These are phyloP conservation scores for Trichogramma evanescens DNA, from an alignment of 2,888 invertebrate genomes.

Conservation along the genomic window DNA sequence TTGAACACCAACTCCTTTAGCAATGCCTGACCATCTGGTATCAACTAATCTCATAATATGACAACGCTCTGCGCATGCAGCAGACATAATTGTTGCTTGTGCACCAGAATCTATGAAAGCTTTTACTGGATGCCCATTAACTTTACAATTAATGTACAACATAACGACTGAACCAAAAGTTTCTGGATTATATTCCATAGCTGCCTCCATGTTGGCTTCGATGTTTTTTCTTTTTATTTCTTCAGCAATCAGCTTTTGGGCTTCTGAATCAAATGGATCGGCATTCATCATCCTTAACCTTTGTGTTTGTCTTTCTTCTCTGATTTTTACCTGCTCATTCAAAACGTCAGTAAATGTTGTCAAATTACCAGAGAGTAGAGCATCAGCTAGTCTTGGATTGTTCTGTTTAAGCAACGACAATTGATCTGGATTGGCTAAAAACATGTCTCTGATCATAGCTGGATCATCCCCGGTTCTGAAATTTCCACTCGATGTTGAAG, in stretches of 20 bases:
- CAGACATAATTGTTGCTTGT: constrained; percentile 97
- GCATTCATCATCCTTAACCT: constrained; percentile 82
- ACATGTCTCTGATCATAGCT: constrained; percentile 75
- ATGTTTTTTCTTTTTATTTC: constrained; percentile 94
- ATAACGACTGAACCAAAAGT: constrained; percentile 96
- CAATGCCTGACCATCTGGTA: constrained; percentile 88
- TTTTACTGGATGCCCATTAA: constrained; percentile 93
- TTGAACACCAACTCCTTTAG: constrained; percentile 96
- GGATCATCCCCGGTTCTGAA: constrained; percentile 69
- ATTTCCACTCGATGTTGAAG: constrained; percentile 8
- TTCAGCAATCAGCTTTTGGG: constrained; percentile 90
- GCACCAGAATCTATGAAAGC: constrained; percentile 98
- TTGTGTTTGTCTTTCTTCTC: constrained; percentile 76
- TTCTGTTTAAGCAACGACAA: constrained; percentile 85
- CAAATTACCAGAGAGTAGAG: constrained; percentile 75
- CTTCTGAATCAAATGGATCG: constrained; percentile 92
- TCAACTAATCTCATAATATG: constrained; percentile 87
- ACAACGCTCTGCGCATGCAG: constrained; percentile 88
- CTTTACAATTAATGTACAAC: constrained; percentile 94
- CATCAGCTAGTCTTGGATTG: constrained; percentile 87
- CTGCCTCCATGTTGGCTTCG: constrained; percentile 96
- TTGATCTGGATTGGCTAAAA: constrained; percentile 84
- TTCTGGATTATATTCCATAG: constrained; percentile 98
- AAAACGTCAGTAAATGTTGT: constrained; percentile 74
- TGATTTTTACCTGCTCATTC: constrained; percentile 72